Percentiles rank a stretch among this genome's conserved stretches.
phyloP scores from a whole-genome alignment of 2,113 vertebrate genomes.

The Gambusia holbrooki region DNA sequence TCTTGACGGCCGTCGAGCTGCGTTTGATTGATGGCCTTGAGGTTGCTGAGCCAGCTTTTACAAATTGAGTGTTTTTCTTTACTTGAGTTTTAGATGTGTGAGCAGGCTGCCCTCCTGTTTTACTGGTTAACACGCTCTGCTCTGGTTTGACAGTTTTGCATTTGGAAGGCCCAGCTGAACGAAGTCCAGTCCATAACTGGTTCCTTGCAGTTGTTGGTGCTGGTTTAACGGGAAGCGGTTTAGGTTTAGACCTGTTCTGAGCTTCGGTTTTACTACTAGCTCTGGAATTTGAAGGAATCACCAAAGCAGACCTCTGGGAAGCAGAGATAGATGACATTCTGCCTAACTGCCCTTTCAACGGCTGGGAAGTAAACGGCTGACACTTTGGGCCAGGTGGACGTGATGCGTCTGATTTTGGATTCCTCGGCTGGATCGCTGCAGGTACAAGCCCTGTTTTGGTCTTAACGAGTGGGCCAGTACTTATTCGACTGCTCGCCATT shows the following conservation, averaged over 20 bases:
- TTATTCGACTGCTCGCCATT: slow-evolving; percentile 14
- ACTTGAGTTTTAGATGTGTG: neutral
- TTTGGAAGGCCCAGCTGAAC: neutral
- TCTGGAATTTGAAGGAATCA: neutral
- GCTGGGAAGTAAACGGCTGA: neutral
- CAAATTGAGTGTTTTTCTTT: neutral
- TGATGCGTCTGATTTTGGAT: neutral
- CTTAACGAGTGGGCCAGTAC: slow-evolving; percentile 48
- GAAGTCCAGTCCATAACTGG: slow-evolving; percentile 8
- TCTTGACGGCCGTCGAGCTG: neutral
- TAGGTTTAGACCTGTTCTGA: neutral
- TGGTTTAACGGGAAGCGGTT: slow-evolving; percentile 18
- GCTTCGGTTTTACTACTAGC: slow-evolving; percentile 1
- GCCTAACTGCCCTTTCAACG: neutral
- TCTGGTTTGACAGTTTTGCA: slow-evolving; percentile 13
- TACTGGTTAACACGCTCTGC: neutral
- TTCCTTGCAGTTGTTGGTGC: neutral
- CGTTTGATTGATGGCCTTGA: fast-evolving
- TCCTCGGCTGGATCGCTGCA: slow-evolving; percentile 44
- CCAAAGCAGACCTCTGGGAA: neutral
- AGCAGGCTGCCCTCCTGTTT: neutral
- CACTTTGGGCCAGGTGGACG: neutral
- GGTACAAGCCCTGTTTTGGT: slow-evolving; percentile 66
- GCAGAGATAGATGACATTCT: neutral
- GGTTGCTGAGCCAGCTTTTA: neutral